Evolutionary conservation across 2,888 invertebrate species (phyloP).

Genomic region (Melipona bicolor): DNA sequence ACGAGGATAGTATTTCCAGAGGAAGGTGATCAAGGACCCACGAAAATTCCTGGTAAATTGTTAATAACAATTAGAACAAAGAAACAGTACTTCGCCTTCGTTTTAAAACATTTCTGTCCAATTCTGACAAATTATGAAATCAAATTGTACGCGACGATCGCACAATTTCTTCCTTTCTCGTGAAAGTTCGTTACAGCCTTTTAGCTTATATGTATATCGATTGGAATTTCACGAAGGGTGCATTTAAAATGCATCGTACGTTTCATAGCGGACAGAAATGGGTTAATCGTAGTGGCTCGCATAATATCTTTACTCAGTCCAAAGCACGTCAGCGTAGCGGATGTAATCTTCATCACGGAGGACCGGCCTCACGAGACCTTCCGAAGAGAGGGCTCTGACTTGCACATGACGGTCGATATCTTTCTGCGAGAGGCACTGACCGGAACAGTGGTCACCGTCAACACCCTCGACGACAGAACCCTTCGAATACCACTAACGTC

Average conservation of each 20-base stretch:
- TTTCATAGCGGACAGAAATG: constrained; percentile 58
- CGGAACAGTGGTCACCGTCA: constrained; percentile 88
- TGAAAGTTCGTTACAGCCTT: constrained; percentile 2
- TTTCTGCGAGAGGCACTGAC: constrained; percentile 89
- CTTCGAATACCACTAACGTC: constrained; percentile 90
- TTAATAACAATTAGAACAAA: background rate
- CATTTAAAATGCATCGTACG: constrained; percentile 55
- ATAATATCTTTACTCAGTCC: constrained; percentile 62
- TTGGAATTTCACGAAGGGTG: constrained; percentile 40
- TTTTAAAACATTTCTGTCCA: constrained; percentile 33
- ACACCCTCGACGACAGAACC: constrained; percentile 89
- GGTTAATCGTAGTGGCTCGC: constrained; percentile 58
- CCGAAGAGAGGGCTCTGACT: constrained; percentile 88
- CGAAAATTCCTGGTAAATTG: constrained; percentile 87
- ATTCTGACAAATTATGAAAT: background rate
- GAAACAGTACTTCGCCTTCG: background rate
- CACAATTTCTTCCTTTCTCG: constrained; percentile 15
- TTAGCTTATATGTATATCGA: constrained; percentile 27
- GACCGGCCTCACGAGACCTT: constrained; percentile 90
- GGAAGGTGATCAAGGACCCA: constrained; percentile 92
- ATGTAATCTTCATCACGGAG: constrained; percentile 90
- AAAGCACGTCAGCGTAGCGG: constrained; percentile 84
- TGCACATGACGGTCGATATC: constrained; percentile 87
- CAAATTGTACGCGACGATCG: background rate
- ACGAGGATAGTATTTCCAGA: constrained; percentile 91